Evolutionary conservation across 1,140 invertebrate genomes (phyloP).

Genomic region (Pachyrhynchus sulphureomaculatus): DNA sequence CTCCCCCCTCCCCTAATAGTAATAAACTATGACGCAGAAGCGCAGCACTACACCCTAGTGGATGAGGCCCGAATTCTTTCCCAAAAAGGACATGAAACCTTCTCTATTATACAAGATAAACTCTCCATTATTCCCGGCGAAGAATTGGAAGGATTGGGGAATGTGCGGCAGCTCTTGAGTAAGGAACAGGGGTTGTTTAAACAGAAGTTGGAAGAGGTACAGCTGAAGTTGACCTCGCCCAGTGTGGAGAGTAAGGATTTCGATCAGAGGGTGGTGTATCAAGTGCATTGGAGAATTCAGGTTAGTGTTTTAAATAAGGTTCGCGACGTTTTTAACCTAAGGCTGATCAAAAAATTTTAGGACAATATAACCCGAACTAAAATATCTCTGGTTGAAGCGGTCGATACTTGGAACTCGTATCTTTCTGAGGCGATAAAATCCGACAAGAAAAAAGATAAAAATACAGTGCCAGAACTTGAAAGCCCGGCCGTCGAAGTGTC

Average conservation of each 20-base stretch:
- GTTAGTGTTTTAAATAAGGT: not conserved
- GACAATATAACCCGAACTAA: constrained; percentile 67
- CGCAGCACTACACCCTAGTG: constrained; percentile 57
- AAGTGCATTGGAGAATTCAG: constrained; percentile 23
- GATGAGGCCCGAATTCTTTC: constrained; percentile 70
- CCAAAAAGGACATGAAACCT: constrained; percentile 71
- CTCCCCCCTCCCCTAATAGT: constrained; percentile 65
- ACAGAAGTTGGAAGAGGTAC: constrained; percentile 72
- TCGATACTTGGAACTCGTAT: constrained; percentile 67
- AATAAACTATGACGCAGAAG: constrained; percentile 55
- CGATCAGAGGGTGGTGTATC: constrained; percentile 16
- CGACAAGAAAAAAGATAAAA: constrained; percentile 48
- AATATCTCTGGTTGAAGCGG: constrained; percentile 62
- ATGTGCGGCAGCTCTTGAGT: constrained; percentile 59
- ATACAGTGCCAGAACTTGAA: constrained; percentile 35
- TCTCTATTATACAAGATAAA: constrained; percentile 64
- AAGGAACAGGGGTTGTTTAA: constrained; percentile 72
- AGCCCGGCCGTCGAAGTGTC: constrained; percentile 15
- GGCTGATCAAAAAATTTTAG: constrained; percentile 17
- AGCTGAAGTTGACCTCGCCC: constrained; percentile 67
- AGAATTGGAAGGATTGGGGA: constrained; percentile 54
- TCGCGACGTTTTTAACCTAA: not conserved
- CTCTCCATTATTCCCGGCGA: constrained; percentile 49
- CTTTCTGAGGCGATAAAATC: constrained; percentile 46
- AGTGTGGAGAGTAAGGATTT: constrained; percentile 57